Percentiles rank a stretch among this genome's conserved stretches.
These are phyloP conservation scores for Rhagoletis pomonella DNA, from an alignment of 1,140 invertebrate genomes.

Conservation along the genomic window DNA sequence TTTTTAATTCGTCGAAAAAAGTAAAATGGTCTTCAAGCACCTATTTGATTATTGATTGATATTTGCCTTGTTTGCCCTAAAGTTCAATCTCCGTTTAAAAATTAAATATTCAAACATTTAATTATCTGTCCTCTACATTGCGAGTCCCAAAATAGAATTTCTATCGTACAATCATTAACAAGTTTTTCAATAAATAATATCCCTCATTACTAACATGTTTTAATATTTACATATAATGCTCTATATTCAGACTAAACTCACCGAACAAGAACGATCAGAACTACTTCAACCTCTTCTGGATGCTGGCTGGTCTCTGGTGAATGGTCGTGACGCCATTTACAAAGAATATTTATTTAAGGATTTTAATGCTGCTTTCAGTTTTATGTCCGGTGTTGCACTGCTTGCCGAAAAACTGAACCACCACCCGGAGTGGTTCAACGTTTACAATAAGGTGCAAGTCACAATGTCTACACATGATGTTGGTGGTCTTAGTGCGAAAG, in stretches of 20 bases:
- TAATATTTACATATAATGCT: constrained; percentile 25
- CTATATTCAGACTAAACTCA: constrained; percentile 79
- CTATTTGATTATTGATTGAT: too few species aligned
- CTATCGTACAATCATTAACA: not conserved
- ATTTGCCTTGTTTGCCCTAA: not conserved
- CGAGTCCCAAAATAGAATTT: not conserved
- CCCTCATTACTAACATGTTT: not conserved
- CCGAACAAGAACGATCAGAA: constrained; percentile 81
- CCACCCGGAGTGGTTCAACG: constrained; percentile 99
- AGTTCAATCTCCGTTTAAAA: not conserved
- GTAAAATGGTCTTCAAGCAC: not conserved
- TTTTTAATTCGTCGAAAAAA: not conserved
- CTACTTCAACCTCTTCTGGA: constrained; percentile 82
- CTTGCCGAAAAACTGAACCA: constrained; percentile 99
- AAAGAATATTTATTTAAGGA: constrained; percentile 95
- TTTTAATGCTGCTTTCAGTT: constrained; percentile 97
- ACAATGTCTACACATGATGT: constrained; percentile 95
- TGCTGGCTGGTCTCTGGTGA: constrained; percentile 86
- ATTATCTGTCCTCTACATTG: not conserved
- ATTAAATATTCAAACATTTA: not conserved
- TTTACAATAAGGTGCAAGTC: constrained; percentile 95
- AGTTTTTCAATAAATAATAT: not conserved
- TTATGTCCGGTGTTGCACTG: constrained; percentile 96
- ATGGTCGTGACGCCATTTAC: constrained; percentile 93
- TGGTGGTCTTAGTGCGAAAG: constrained; percentile 89